Base-by-base conservation (phyloP, 1,140 invertebrate species). In the Aphelinus atriplicis region DNA sequence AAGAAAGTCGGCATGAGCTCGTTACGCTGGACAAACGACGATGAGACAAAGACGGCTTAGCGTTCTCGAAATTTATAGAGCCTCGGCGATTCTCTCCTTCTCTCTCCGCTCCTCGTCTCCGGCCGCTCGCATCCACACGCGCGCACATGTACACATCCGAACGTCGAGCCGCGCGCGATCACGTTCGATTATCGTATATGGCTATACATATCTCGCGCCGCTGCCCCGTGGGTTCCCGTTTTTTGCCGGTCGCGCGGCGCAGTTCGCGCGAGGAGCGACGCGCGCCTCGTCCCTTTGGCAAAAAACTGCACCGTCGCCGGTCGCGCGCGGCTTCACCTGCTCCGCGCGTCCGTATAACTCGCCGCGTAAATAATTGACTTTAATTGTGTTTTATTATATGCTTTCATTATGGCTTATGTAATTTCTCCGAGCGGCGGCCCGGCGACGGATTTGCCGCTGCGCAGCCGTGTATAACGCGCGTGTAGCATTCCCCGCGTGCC, bases 101-200 rank as follows among this genome's bases (percentile, higher is more conserved):
- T 55, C 7, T 10, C 1, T 26, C 48, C 10, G 2, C 9, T 48
- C 48, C 3, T 53, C 3, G n/a, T 5, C 42, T 53, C 10, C 10
- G 46, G 46, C 51, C 46, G 9, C 3, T 51, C 47, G 50, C 45
- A 1, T 65, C 47, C 63, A 10, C 47, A 26, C 1, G 10, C 48
- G 2, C 48, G 10, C 63, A 2, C 63, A 1, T 26, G 26, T 26
- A 26, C 26, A 26, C 26, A 26, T 26, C 26, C 26, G 26, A 26
- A 26, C 26, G 26, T 26, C 26, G 26, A 26, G 26, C 26, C 26
- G 26, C 26, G 26, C 26, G 50, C 71, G 48, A 74, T 62, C 64
- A 74, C 62, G 50, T 62, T 65, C 72, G 72, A 74, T 68, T 74
- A 74, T 74, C 72, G 72, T 74, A 74, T 68, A 74, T 74, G 65